Evolutionary conservation across 2,888 invertebrate genomes (phyloP), one percentile per base, ranked within the genome.

Genomic region (Caenorhabditis japonica): DNA sequence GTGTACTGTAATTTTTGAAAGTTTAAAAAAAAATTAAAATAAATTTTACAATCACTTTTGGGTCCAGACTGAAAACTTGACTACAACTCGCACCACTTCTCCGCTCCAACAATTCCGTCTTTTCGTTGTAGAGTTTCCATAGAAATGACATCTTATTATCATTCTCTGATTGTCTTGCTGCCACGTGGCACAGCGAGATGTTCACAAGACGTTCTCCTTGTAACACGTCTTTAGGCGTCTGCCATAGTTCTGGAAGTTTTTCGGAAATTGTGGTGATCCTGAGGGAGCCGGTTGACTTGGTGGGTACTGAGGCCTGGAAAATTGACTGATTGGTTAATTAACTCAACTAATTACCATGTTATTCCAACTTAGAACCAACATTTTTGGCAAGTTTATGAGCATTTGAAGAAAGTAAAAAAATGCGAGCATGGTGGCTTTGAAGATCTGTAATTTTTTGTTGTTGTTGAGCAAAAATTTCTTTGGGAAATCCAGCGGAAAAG

Each of bases 331-430:
- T 52, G 19, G n/a, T 1, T 3, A 36, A 36, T 43, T 43, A 30
- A 30, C 19, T n/a, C 3, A 39, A 39, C 13, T 17, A 3, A 15
- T 52, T 38, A 71, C 52, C 53, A 59, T 49, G 25, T 55, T 73
- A 34, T 60, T 58, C 73, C 73, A 73, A 17, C 51, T 61, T 33
- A 73, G 43, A 0, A 73, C 23, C 13, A 73, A 19, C 56, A 73
- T 68, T 52, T 56, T 55, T 19, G 80, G 80, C 39, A 76, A 61
- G 46, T 78, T 80, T 30, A 75, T 75, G 21, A 80, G 36, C 39
- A 80, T 58, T 62, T 80, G 80, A 12, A 80, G 70, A 39, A 80
- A 76, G 46, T 78, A 77, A 25, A 78, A 56, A 30, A 77, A 77
- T 4, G 75, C 51, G 13, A 71, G 23, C 71, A 71, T 60, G 10